Base-by-base conservation (phyloP, 2,888 invertebrate species). In the Drosophila barbarae region DNA sequence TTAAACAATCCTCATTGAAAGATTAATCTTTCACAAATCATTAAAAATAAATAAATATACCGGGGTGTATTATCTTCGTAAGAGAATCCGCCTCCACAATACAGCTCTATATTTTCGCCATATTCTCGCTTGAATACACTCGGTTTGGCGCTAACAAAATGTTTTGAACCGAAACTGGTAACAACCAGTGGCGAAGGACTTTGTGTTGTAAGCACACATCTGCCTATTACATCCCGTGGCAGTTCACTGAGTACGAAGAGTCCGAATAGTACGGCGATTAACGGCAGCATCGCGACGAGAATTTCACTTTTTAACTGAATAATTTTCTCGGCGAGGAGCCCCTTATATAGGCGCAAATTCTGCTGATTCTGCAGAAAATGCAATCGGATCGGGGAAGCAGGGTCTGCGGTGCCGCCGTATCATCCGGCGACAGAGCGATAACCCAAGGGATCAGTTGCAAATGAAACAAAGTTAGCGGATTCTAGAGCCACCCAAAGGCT, bases 221-320 rank as follows among this genome's bases (percentile, higher is more conserved):
- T 6, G 28, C 64, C 60, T 1, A 13, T 4, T 2, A 21, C 64
- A 23, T 47, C 32, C 49, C 15, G 39, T 6, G 64, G 21, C 34
- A 41, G 39, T 10, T 8, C 13, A 3, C 26, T 13, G 7, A 63
- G 49, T 6, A 63, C 13, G 21, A 28, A 35, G 2, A 61, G 28
- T 12, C 34, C 59, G 21, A 42, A 8, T 2, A 30, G 5, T 13
- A 59, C 10, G 3, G 42, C 10, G 42, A 30, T 8, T n/a, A 44
- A 18, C 13, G 60, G 13, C 35, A 34, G 15, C 58, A 58, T 58
- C 35, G 60, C 60, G 42, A 58, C n/a, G 41, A 21, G 41, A 21
- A 23, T 15, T 56, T 54, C 10, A 23, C 28, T 36, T 21, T 30
- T 35, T 2, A 30, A 58, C 58, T 58, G 35, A 58, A 42, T 13